These are phyloP conservation scores for Channa argus DNA, from an alignment of 2,113 vertebrate species.

Conservation along the genomic window DNA sequence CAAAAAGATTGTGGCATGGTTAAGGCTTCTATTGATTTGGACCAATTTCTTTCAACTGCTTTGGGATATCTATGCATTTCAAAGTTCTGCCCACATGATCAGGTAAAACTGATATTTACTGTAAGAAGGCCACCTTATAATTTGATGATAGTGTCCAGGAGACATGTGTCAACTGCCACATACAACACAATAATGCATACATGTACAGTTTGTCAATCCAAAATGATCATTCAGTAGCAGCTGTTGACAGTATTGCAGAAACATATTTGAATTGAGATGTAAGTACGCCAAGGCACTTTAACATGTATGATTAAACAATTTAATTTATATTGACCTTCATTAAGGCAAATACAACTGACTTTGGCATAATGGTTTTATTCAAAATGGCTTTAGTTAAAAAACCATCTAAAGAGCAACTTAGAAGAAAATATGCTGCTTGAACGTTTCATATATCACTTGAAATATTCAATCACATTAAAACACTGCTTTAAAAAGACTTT, in stretches of 20 bases:
- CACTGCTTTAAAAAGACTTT: not conserved
- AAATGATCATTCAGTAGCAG: constrained; percentile 20
- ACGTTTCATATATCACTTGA: not conserved
- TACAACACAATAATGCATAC: too few species aligned
- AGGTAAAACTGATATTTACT: not conserved
- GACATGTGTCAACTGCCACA: not conserved
- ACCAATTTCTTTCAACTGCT: not conserved
- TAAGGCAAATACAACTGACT: constrained; percentile 40
- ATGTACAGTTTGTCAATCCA: not conserved
- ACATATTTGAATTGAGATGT: constrained; percentile 23
- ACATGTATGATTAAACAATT: not conserved
- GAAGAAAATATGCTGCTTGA: not conserved
- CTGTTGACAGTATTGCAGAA: constrained; percentile 22
- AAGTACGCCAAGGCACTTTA: constrained; percentile 32
- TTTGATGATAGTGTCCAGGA: too few species aligned
- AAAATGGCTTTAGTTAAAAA: not conserved
- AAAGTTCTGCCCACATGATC: not conserved
- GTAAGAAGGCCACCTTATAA: not conserved
- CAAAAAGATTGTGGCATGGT: not conserved
- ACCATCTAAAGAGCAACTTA: not conserved
- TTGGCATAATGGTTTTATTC: constrained; percentile 28
- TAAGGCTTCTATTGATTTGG: constrained; percentile 10
- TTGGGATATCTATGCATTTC: not conserved
- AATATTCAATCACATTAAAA: not conserved
- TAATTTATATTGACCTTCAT: not conserved